Evolutionary conservation across 2,797 vertebrate genomes (phyloP), one percentile per base, ranked within the genome.

Genomic region (Micropoecilia bifurca): DNA sequence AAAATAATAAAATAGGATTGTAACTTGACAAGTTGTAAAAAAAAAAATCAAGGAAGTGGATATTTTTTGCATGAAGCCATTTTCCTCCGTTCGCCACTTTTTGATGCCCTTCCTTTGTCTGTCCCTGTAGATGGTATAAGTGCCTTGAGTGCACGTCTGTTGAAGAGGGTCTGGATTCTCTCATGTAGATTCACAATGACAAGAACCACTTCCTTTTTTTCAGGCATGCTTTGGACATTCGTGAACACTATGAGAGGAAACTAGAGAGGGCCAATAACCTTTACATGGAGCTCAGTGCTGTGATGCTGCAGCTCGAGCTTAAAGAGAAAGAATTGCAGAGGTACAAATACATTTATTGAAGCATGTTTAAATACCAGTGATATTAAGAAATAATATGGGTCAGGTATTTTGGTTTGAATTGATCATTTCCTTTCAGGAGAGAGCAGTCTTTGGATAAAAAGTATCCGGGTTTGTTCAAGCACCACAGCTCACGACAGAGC

Each of bases 161-260:
- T 85, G 79, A 83, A 47, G 77, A 80, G 81, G 47, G 85, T 90
- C 86, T 76, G 68, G 73, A 86, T 46, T 83, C 80, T 83, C 71
- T 91, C 88, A 90, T 89, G 89, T 78, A 43, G 72, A 85, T 86
- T 81, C 83, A 84, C 87, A 87, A 82, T 89, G 90, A 92, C 88
- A 83, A 84, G 71, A 81, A 78, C 83, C 76, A 85, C 83, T 80
- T n/a, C n/a, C 90, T 89, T 85, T 79, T 79, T 89, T 79, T 79
- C 91, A 99, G 97, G 91, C 98, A 99, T 73, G 98, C 98, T 0
- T 89, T 99, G 93, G 98, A 99, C 93, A 98, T 99, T 88, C 96
- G 98, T 72, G 98, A 99, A 88, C 98, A 99, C 91, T 99, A 99
- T 28, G 98, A 99, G 92, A 95, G 98, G 82, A 99, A 99, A 77